Conservation (phyloP, 2,888 invertebrate species). For the Temnothorax rugatulus region DNA sequence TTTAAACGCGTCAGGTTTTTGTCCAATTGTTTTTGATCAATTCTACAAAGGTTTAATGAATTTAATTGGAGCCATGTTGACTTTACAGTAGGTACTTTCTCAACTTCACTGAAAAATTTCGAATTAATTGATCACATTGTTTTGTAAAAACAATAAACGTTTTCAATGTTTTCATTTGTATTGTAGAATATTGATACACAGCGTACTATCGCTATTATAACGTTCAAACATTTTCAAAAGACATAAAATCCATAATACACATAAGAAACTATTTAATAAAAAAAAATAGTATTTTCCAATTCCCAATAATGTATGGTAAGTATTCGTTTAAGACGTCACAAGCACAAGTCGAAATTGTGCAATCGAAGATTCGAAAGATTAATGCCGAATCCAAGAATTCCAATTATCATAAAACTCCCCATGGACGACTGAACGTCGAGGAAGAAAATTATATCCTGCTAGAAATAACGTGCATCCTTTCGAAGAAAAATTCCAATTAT, state of each 20-base stretch:
- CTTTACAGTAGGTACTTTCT: neutral
- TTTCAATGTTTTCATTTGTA: conserved; percentile 2
- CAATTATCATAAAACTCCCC: conserved; percentile 9
- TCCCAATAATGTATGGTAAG: neutral
- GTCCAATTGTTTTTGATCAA: neutral
- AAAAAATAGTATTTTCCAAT: neutral
- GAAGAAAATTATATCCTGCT: neutral
- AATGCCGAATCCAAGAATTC: neutral
- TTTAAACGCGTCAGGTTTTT: neutral
- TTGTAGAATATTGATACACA: neutral
- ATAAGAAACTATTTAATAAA: neutral
- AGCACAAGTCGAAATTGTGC: neutral
- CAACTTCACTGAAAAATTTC: conserved; percentile 10
- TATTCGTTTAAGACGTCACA: neutral
- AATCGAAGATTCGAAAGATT: neutral
- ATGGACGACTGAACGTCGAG: neutral
- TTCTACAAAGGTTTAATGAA: conserved; percentile 2
- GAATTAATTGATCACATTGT: conserved; percentile 31
- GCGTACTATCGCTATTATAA: neutral
- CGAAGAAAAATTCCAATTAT: conserved; percentile 8
- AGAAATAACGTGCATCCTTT: neutral
- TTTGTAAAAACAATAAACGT: neutral
- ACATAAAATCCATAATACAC: neutral
- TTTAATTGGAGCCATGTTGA: conserved; percentile 18
- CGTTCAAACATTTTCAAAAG: neutral